These are phyloP conservation scores for Eurytoma adleriae DNA, from an alignment of 2,888 invertebrate species.

Conservation along the genomic window DNA sequence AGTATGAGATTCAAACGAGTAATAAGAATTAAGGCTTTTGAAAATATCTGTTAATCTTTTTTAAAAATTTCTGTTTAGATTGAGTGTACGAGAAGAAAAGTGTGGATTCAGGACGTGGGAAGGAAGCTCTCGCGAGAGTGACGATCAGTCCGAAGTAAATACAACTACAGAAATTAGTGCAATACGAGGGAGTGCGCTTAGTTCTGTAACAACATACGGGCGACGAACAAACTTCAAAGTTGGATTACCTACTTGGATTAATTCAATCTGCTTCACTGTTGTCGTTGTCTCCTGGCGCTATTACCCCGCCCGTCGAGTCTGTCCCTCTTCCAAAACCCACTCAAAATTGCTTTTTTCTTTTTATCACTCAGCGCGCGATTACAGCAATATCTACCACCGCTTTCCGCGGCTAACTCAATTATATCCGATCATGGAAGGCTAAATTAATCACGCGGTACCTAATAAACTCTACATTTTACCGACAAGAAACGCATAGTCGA, in stretches of 20 bases:
- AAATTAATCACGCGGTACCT: no score
- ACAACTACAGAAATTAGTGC: constrained; percentile 48
- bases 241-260: constrained; percentile 55
- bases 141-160: constrained; percentile 36
- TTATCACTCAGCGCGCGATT: background rate
- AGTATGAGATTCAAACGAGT: no score
- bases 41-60: no score
- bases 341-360: background rate
- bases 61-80: no score
- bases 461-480: no score
- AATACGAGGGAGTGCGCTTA: constrained; percentile 30
- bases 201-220: constrained; percentile 52
- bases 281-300: constrained; percentile 13
- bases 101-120: background rate
- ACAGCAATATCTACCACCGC: no score
- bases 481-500: no score
- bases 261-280: constrained; percentile 43
- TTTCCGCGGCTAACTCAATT: no score
- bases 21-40: no score
- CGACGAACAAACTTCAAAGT: constrained; percentile 53
- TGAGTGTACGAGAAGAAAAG: no score
- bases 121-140: background rate
- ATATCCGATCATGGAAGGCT: no score
- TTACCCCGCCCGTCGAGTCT: constrained; percentile 14
- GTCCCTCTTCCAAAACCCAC: constrained; percentile 2